Evolutionary conservation across 2,797 vertebrate species (phyloP).

Genomic region (Chromis chromis): DNA sequence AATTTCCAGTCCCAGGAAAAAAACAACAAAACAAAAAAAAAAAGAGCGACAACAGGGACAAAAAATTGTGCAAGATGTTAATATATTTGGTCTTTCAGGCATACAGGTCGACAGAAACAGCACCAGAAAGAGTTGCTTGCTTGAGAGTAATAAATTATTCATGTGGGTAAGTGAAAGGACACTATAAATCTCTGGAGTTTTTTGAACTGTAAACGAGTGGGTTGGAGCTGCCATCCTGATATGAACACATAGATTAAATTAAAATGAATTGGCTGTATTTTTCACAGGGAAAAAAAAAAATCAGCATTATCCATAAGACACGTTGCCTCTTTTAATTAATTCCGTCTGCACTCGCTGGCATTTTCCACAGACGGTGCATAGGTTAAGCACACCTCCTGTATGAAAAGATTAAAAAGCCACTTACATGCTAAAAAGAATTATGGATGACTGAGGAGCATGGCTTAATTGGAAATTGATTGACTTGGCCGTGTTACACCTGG

Average conservation of each 20-base stretch:
- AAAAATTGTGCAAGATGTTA: no score
- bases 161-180: slow-evolving; percentile 51
- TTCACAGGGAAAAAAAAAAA: slow-evolving; percentile 35
- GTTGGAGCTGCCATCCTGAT: slow-evolving; percentile 51
- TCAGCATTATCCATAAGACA: slow-evolving; percentile 53
- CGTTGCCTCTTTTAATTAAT: slow-evolving; percentile 62
- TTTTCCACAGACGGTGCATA: slow-evolving; percentile 44
- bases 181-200: slow-evolving; percentile 67
- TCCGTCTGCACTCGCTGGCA: slow-evolving; percentile 44
- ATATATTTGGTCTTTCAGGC: no score
- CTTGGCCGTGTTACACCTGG: slow-evolving; percentile 75
- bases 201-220: slow-evolving; percentile 59
- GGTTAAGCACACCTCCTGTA: slow-evolving; percentile 66
- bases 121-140: slow-evolving; percentile 30
- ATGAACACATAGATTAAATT: slow-evolving; percentile 62
- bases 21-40: slow-evolving; percentile 4
- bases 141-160: slow-evolving; percentile 69
- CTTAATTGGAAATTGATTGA: slow-evolving; percentile 80
- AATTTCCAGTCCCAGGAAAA: slow-evolving; percentile 5
- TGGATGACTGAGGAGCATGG: slow-evolving; percentile 58
- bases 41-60: slow-evolving; percentile 3
- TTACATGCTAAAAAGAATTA: slow-evolving; percentile 70
- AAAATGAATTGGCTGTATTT: slow-evolving; percentile 59
- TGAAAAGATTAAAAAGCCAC: slow-evolving; percentile 74
- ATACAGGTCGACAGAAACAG: slow-evolving; percentile 3